A percentile compares a stretch with the other conserved stretches of the same genome.
Conservation (phyloP, 1,140 invertebrate genomes). For the Bombus difficillimus region DNA sequence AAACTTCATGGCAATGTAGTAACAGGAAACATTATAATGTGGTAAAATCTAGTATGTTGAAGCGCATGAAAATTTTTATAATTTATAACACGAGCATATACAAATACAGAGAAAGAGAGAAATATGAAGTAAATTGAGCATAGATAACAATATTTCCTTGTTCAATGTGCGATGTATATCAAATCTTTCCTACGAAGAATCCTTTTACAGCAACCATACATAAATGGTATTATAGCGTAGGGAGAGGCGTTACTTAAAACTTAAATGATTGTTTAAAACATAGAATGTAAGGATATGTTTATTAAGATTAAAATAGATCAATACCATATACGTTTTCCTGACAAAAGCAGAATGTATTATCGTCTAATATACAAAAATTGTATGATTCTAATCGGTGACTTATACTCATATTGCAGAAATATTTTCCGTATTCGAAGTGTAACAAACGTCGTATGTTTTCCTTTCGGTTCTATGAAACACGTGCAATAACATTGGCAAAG, state of each 20-base stretch:
- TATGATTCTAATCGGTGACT: not conserved
- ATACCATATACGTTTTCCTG: too few relatives aligned
- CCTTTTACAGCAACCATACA: not conserved
- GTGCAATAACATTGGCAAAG: not conserved
- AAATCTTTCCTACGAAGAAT: not conserved
- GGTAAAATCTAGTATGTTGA: not conserved
- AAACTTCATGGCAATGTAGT: not conserved
- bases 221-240: too few relatives aligned
- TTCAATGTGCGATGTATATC: not conserved
- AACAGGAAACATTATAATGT: too few relatives aligned
- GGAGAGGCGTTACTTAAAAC: too few relatives aligned
- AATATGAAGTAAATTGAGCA: not conserved
- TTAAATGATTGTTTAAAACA: too few relatives aligned
- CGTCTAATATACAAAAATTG: not conserved
- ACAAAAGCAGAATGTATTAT: not conserved
- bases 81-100: not conserved
- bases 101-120: not conserved
- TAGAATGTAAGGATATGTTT: too few relatives aligned
- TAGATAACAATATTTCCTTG: constrained; percentile 10
- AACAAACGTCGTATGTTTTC: not conserved
- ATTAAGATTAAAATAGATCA: too few relatives aligned
- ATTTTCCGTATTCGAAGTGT: not conserved
- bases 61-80: not conserved
- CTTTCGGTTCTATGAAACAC: constrained; percentile 4
- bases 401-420: not conserved